A percentile compares a stretch with the other conserved stretches of the same genome.
These are phyloP conservation scores for Mirza zaza DNA, from an alignment of 2,113 vertebrate species.

Conservation along the genomic window DNA sequence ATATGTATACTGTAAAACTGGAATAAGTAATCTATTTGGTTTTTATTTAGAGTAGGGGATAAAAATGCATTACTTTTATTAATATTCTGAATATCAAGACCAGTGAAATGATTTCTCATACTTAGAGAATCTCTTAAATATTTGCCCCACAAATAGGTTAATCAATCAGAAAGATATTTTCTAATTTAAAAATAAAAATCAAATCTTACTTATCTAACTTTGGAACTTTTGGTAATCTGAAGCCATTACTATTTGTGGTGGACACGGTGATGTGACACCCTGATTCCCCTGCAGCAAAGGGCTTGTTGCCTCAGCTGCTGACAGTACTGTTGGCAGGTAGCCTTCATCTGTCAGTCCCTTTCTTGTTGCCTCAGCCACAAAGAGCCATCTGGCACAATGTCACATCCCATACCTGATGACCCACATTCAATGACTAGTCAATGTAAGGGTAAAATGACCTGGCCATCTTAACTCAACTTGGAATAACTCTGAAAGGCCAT, in stretches of 20 bases:
- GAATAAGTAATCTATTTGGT: conserved; percentile 58
- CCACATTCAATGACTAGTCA: neutral
- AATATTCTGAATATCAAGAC: conserved; percentile 45
- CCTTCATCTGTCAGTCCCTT: neutral
- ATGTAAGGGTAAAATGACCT: neutral
- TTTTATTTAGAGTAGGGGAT: conserved; percentile 55
- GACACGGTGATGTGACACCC: neutral
- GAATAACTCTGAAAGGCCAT: neutral
- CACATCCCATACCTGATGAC: neutral
- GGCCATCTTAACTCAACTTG: conserved; percentile 12
- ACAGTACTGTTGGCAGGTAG: neutral
- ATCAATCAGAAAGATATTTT: conserved; percentile 1
- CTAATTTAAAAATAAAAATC: conserved; percentile 48
- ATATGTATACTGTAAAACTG: conserved; percentile 41
- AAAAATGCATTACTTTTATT: conserved; percentile 52
- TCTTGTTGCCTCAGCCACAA: conserved; percentile 7
- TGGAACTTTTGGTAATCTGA: neutral
- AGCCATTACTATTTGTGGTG: neutral
- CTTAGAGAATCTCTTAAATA: conserved; percentile 52
- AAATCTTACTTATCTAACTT: conserved; percentile 34
- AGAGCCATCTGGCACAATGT: neutral
- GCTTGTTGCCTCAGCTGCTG: neutral
- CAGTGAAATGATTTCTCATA: conserved; percentile 50
- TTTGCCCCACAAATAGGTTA: conserved; percentile 29
- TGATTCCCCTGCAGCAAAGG: neutral